Conservation (phyloP, 2,888 invertebrate genomes). For the Odontomyia ornata region DNA sequence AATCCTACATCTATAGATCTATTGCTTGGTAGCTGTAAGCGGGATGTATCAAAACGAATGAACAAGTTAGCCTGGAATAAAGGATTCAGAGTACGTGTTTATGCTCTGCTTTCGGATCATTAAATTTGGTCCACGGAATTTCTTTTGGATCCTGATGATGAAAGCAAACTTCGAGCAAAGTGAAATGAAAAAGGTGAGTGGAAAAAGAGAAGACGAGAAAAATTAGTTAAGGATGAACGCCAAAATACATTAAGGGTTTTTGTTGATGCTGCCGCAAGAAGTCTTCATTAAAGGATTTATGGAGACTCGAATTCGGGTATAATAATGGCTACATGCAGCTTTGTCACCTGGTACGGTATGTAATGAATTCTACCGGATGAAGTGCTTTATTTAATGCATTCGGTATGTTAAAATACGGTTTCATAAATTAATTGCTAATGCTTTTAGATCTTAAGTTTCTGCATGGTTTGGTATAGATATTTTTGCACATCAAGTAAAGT, state of each 20-base stretch:
- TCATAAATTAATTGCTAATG: too few species aligned
- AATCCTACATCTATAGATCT: background rate
- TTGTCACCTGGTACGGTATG: slow-evolving; percentile 21
- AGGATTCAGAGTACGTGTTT: slow-evolving; percentile 43
- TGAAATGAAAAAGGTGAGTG: slow-evolving; percentile 5
- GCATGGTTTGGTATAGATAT: too few species aligned
- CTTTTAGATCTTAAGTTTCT: too few species aligned
- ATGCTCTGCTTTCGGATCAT: slow-evolving; percentile 42
- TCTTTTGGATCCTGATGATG: slow-evolving; percentile 40
- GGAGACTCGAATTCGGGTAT: background rate
- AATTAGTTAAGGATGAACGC: slow-evolving; percentile 40
- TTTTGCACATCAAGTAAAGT: too few species aligned
- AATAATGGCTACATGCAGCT: slow-evolving; percentile 4
- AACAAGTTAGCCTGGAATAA: slow-evolving; percentile 36
- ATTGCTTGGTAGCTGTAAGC: background rate
- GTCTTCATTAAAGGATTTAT: slow-evolving; percentile 42
- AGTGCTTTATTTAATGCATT: too few species aligned
- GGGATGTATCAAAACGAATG: slow-evolving; percentile 6
- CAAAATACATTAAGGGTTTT: slow-evolving; percentile 18
- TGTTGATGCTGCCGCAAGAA: slow-evolving; percentile 23
- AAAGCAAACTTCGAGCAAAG: slow-evolving; percentile 32
- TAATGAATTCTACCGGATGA: slow-evolving; percentile 14
- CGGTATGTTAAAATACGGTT: too few species aligned
- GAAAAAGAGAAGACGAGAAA: background rate
- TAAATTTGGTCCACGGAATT: slow-evolving; percentile 43